Percentiles rank a stretch among this genome's conserved stretches.
These are phyloP conservation scores for Paracanthobrama guichenoti DNA, from an alignment of 2,113 vertebrate genomes.

Conservation along the genomic window DNA sequence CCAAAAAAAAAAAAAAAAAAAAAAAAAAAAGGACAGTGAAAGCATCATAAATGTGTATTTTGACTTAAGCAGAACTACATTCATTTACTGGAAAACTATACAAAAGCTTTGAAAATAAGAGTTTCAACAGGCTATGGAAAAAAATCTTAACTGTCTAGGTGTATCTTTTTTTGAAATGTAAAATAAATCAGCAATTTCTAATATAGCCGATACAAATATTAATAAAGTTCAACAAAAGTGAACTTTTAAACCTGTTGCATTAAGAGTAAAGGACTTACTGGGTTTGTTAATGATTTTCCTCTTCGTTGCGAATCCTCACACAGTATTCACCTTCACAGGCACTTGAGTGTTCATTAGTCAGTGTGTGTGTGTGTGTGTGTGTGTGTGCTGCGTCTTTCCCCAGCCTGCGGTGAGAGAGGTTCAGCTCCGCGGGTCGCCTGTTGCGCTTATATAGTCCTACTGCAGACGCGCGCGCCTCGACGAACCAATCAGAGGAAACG, in stretches of 20 bases:
- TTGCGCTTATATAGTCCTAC: constrained; percentile 39
- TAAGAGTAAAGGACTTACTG: constrained; percentile 11
- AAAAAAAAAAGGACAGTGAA: background rate
- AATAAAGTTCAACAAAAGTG: background rate
- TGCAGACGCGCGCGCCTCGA: background rate
- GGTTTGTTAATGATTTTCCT: background rate
- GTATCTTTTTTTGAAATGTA: background rate
- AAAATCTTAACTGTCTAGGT: background rate
- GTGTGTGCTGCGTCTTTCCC: background rate
- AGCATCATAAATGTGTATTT: background rate
- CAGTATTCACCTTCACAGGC: background rate
- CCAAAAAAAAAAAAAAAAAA: too few species aligned
- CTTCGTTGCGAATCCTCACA: constrained; percentile 4
- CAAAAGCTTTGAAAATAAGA: background rate
- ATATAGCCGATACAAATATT: background rate
- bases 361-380: background rate
- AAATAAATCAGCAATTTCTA: background rate
- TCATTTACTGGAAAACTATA: background rate
- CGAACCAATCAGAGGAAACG: constrained; percentile 39
- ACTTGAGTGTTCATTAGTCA: background rate
- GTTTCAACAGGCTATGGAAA: background rate
- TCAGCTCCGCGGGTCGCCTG: background rate
- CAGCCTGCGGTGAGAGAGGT: background rate
- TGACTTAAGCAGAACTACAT: background rate
- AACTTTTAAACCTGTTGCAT: constrained; percentile 33